Conservation (phyloP, 2,888 invertebrate species). For the Lomographa bimaculata region DNA sequence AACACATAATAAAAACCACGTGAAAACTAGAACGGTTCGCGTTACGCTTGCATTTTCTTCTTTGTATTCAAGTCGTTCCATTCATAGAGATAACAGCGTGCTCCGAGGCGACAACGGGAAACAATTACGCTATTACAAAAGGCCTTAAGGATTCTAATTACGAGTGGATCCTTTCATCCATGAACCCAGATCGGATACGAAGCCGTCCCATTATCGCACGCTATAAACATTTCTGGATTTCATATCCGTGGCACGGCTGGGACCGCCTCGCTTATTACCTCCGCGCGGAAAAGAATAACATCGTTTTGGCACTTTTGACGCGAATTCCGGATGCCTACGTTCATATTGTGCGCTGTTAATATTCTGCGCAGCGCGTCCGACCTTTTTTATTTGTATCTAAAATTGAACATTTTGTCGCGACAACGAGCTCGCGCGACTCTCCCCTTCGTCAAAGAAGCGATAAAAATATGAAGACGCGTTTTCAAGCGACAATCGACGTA, state of each 20-base stretch:
- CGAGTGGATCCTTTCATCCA: slow-evolving; percentile 67
- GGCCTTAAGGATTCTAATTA: slow-evolving; percentile 77
- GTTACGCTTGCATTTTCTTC: slow-evolving; percentile 59
- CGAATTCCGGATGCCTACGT: slow-evolving; percentile 79
- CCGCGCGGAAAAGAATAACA: slow-evolving; percentile 81
- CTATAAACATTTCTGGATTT: slow-evolving; percentile 81
- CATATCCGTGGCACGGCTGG: slow-evolving; percentile 78
- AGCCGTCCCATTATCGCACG: slow-evolving; percentile 71
- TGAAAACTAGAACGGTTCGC: slow-evolving; percentile 48
- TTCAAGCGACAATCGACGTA: slow-evolving; percentile 59
- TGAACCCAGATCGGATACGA: slow-evolving; percentile 73
- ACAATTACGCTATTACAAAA: slow-evolving; percentile 75
- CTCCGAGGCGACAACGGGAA: slow-evolving; percentile 70
- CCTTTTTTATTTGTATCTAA: slow-evolving; percentile 84
- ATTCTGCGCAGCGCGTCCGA: slow-evolving; percentile 80
- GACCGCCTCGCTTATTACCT: slow-evolving; percentile 76
- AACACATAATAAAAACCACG: slow-evolving; percentile 46
- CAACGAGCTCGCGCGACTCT: slow-evolving; percentile 71
- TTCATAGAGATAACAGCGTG: slow-evolving; percentile 68
- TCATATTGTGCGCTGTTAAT: slow-evolving; percentile 82
- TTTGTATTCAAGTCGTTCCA: slow-evolving; percentile 66
- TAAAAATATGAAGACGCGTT: slow-evolving; percentile 70
- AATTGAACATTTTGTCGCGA: slow-evolving; percentile 83
- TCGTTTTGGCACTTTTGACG: slow-evolving; percentile 81
- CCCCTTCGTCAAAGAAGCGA: slow-evolving; percentile 69